Percentiles rank a stretch among this genome's conserved stretches.
These are phyloP conservation scores for Nysson spinosus DNA, from an alignment of 2,888 invertebrate genomes.

Conservation along the genomic window DNA sequence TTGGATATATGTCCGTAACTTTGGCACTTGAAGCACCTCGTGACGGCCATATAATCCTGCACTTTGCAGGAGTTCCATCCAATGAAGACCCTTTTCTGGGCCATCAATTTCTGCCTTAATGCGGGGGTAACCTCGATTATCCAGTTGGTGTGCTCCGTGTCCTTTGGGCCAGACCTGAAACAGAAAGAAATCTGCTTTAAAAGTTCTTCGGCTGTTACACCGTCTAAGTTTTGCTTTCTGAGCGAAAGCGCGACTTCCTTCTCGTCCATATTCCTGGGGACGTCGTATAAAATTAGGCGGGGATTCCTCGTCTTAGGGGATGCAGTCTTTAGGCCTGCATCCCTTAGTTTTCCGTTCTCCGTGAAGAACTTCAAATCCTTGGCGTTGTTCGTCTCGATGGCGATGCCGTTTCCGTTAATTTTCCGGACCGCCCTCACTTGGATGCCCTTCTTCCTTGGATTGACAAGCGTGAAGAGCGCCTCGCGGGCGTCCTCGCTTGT, in stretches of 20 bases:
- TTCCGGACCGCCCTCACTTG: conserved; percentile 10
- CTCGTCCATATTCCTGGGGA: background rate
- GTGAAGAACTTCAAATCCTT: conserved; percentile 9
- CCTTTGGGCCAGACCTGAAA: no score
- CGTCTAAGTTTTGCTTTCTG: background rate
- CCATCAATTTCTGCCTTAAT: no score
- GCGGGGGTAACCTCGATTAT: no score
- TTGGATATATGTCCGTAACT: no score
- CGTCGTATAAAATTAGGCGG: background rate
- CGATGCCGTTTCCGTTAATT: conserved; percentile 16
- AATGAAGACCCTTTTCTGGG: no score
- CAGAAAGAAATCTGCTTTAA: no score
- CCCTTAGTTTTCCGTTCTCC: background rate
- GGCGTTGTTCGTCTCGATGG: conserved; percentile 7
- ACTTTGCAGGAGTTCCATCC: no score
- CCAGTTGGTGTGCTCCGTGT: no score
- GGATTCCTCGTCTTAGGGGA: conserved; percentile 8
- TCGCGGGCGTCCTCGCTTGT: conserved; percentile 18
- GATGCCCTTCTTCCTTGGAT: conserved; percentile 5
- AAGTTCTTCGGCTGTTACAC: background rate
- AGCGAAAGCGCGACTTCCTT: background rate
- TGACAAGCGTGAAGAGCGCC: background rate
- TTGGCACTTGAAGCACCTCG: no score
- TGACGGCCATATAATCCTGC: conserved; percentile 12
- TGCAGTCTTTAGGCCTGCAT: conserved; percentile 5